These are phyloP conservation scores for Condylostylus longicornis DNA, from an alignment of 1,140 invertebrate species.

Conservation along the genomic window DNA sequence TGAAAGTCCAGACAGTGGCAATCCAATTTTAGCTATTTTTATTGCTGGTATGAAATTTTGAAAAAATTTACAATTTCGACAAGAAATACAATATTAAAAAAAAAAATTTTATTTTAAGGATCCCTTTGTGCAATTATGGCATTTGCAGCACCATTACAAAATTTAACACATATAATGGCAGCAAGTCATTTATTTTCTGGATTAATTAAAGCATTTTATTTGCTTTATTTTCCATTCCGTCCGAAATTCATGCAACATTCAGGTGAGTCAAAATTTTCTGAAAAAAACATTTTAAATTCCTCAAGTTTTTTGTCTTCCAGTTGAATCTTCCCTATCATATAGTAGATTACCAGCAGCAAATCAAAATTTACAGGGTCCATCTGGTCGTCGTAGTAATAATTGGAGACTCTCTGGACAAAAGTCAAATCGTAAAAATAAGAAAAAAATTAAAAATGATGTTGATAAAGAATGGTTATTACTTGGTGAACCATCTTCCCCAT, in stretches of 20 bases:
- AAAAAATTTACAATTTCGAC: background rate
- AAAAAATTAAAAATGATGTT: conserved; percentile 20
- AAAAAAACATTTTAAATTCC: background rate
- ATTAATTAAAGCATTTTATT: conserved; percentile 22
- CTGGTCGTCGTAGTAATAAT: conserved; percentile 14
- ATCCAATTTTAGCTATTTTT: conserved; percentile 48
- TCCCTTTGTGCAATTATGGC: conserved; percentile 48
- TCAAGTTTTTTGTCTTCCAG: conserved; percentile 6
- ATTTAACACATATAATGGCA: conserved; percentile 25
- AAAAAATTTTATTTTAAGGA: conserved; percentile 30
- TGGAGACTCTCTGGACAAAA: conserved; percentile 24
- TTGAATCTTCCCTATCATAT: conserved; percentile 21
- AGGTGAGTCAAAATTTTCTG: conserved; percentile 11
- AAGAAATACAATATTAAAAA: too few relatives aligned
- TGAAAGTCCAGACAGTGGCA: conserved; percentile 45
- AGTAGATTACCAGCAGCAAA: conserved; percentile 26
- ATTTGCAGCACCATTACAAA: conserved; percentile 44
- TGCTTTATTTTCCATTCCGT: conserved; percentile 23
- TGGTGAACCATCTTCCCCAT: conserved; percentile 28
- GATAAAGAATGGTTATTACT: conserved; percentile 30
- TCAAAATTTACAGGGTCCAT: conserved; percentile 13
- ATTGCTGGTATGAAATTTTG: conserved; percentile 36
- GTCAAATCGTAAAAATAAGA: conserved; percentile 16
- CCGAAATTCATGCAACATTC: conserved; percentile 26
- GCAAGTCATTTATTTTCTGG: conserved; percentile 21